Percentiles rank a stretch among this genome's conserved stretches.
Evolutionary conservation across 2,888 invertebrate species (phyloP).

Genomic region (Pimpla rufipes): DNA sequence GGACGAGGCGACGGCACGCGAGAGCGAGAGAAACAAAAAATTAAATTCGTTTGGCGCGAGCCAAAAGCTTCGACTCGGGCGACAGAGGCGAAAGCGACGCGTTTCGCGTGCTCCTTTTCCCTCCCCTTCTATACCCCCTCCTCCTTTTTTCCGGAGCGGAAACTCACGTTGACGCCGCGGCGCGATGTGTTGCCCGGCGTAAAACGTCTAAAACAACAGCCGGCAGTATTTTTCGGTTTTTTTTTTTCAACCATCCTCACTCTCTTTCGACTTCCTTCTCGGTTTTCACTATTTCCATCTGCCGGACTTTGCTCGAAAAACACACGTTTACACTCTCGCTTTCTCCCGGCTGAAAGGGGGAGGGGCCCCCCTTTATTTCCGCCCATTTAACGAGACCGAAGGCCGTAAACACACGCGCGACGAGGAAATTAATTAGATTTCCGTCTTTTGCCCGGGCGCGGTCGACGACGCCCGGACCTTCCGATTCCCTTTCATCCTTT

Average conservation of each 20-base stretch:
- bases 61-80: slow-evolving; percentile 59
- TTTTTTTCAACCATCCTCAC: slow-evolving; percentile 40
- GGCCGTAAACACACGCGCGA: slow-evolving; percentile 48
- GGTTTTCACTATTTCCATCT: slow-evolving; percentile 53
- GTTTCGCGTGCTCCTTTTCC: slow-evolving; percentile 37
- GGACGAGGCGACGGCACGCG: slow-evolving; percentile 26
- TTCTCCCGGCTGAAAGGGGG: no score
- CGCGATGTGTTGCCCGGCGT: slow-evolving; percentile 66
- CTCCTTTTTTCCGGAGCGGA: slow-evolving; percentile 57
- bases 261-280: slow-evolving; percentile 28
- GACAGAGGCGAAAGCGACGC: slow-evolving; percentile 44
- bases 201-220: slow-evolving; percentile 79
- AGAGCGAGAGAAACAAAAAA: slow-evolving; percentile 63
- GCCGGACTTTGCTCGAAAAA: slow-evolving; percentile 49
- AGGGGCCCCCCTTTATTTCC: slow-evolving; percentile 25
- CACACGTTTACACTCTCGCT: slow-evolving; percentile 35
- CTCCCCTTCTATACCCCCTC: slow-evolving; percentile 15
- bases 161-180: slow-evolving; percentile 59
- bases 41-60: slow-evolving; percentile 69
- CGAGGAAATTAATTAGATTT: slow-evolving; percentile 71
- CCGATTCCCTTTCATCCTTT: slow-evolving; percentile 76
- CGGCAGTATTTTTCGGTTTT: slow-evolving; percentile 61
- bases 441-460: slow-evolving; percentile 59
- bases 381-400: slow-evolving; percentile 47
- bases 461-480: slow-evolving; percentile 60